Percentiles rank a stretch among this genome's conserved stretches.
Evolutionary conservation across 2,797 vertebrate species (phyloP).

Genomic region (Parauchenoglanis ngamensis): DNA sequence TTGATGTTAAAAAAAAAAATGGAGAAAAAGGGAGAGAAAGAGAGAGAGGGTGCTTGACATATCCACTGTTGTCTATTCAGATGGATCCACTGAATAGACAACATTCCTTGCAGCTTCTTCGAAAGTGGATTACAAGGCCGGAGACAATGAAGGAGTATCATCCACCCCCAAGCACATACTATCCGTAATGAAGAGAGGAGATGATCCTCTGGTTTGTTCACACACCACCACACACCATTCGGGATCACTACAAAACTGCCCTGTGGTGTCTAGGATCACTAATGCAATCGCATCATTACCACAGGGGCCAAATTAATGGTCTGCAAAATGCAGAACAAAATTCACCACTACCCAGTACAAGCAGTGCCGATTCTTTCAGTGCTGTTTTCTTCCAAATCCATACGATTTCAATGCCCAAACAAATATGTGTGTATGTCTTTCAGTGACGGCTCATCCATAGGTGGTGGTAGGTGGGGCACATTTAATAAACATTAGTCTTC

Average conservation of each 20-base stretch:
- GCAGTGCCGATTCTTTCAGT: constrained; percentile 4
- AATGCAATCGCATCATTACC: constrained; percentile 44
- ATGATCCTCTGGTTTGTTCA: constrained; percentile 39
- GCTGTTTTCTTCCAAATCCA: constrained; percentile 2
- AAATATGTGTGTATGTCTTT: background rate
- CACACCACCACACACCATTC: constrained; percentile 40
- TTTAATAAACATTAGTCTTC: background rate
- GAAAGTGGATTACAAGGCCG: constrained; percentile 47
- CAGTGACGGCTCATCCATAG: background rate
- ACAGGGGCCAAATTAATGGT: constrained; percentile 32
- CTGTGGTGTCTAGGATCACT: constrained; percentile 47
- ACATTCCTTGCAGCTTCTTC: constrained; percentile 44
- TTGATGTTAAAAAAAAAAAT: background rate
- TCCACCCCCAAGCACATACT: constrained; percentile 25
- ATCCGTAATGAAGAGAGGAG: constrained; percentile 33
- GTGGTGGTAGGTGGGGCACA: background rate
- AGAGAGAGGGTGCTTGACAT: constrained; percentile 14
- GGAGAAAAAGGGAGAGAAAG: background rate
- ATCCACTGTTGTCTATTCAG: constrained; percentile 42
- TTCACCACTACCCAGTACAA: constrained; percentile 11
- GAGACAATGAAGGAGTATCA: constrained; percentile 55
- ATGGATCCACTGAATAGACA: constrained; percentile 39
- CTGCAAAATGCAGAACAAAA: constrained; percentile 41
- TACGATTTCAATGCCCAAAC: constrained; percentile 22
- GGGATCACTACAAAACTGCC: constrained; percentile 40